phyloP scores from a whole-genome alignment of 2,113 vertebrate genomes.

The Eidolon helvum region DNA sequence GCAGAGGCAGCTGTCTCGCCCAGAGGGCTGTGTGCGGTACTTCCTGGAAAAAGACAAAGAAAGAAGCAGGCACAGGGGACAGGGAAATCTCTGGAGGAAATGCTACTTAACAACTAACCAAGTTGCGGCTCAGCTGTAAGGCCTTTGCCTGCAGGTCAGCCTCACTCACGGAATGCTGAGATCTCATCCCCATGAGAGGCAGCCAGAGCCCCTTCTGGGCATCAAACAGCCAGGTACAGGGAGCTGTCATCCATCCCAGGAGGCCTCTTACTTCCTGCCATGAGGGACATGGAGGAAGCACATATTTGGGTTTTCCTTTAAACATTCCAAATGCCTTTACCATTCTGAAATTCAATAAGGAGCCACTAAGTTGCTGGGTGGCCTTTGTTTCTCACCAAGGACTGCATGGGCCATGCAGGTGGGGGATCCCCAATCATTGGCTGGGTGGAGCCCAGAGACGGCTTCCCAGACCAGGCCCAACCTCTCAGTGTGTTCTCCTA shows the following conservation, averaged over 20 bases:
- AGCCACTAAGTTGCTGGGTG: not conserved
- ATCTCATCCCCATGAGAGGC: not conserved
- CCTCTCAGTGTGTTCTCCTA: not conserved
- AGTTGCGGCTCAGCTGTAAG: not conserved
- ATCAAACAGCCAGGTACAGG: not conserved
- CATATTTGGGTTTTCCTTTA: not conserved
- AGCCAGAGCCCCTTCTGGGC: not conserved
- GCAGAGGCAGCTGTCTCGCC: not conserved
- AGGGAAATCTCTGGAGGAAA: not conserved
- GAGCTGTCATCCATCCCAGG: not conserved
- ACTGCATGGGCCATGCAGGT: not conserved
- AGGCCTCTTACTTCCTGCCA: not conserved
- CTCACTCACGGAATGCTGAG: not conserved
- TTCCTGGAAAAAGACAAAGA: constrained; percentile 9
- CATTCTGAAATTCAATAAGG: not conserved
- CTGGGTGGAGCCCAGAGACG: not conserved
- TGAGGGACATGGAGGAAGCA: not conserved
- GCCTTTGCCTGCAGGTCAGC: not conserved
- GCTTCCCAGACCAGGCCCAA: not conserved
- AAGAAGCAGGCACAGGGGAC: not conserved
- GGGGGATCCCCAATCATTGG: not conserved
- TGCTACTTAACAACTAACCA: not conserved
- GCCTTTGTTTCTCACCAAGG: not conserved
- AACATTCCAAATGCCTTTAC: not conserved
- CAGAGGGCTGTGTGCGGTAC: not conserved